Percentiles rank a stretch among this genome's conserved stretches.
Evolutionary conservation across 2,888 invertebrate genomes (phyloP).

Genomic region (Netelia melanura): DNA sequence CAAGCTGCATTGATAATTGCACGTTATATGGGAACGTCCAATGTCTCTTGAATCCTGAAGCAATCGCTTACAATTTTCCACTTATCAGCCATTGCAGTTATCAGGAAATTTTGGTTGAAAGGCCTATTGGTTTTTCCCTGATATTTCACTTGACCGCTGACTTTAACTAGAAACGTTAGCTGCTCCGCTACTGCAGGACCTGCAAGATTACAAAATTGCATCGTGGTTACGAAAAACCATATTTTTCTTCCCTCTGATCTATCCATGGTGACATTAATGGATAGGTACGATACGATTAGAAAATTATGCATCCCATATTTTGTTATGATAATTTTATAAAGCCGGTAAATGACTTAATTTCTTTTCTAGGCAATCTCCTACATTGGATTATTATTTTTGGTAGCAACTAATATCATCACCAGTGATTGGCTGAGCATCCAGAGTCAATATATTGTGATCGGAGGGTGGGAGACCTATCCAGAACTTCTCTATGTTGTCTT

Average conservation of each 20-base stretch:
- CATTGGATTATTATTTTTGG: background rate
- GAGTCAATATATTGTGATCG: slow-evolving; percentile 90
- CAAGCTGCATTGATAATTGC: background rate
- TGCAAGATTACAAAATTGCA: slow-evolving; percentile 78
- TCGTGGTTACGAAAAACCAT: background rate
- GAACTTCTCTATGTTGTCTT: slow-evolving; percentile 94
- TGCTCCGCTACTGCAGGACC: slow-evolving; percentile 92
- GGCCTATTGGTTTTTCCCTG: slow-evolving; percentile 87
- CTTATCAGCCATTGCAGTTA: slow-evolving; percentile 94
- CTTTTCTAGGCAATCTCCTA: background rate
- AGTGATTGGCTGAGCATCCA: slow-evolving; percentile 95
- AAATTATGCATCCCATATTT: background rate
- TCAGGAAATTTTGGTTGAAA: slow-evolving; percentile 94
- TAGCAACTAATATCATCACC: slow-evolving; percentile 82
- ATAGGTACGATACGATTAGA: background rate
- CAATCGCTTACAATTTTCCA: slow-evolving; percentile 98
- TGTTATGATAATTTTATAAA: background rate
- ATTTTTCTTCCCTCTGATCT: slow-evolving; percentile 15
- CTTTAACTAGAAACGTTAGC: slow-evolving; percentile 93
- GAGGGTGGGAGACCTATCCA: slow-evolving; percentile 93
- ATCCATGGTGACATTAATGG: background rate
- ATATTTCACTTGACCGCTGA: slow-evolving; percentile 93
- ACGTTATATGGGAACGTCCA: slow-evolving; percentile 70
- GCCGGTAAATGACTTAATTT: background rate
- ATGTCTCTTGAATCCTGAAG: slow-evolving; percentile 90